These are phyloP conservation scores for Telenomus remus DNA, from an alignment of 1,140 invertebrate genomes.

Conservation along the genomic window DNA sequence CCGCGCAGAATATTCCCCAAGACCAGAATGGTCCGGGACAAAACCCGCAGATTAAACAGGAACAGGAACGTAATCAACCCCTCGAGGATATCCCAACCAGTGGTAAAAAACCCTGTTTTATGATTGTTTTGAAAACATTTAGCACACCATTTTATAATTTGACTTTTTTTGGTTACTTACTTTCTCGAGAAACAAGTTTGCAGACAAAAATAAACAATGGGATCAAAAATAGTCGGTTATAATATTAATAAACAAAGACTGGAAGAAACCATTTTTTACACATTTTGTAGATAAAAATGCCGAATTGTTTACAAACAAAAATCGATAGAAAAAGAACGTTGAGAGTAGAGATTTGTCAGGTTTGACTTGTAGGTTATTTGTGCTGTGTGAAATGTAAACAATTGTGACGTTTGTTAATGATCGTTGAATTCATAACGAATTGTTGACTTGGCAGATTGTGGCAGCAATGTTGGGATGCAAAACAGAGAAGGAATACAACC, in stretches of 20 bases:
- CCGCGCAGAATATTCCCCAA: background rate
- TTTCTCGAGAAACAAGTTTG: too few species aligned
- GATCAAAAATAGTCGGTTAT: too few species aligned
- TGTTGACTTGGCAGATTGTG: slow-evolving; percentile 60
- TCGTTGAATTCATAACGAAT: slow-evolving; percentile 3
- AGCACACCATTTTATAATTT: background rate
- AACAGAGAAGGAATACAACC: slow-evolving; percentile 80
- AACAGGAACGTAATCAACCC: slow-evolving; percentile 61
- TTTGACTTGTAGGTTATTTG: too few species aligned
- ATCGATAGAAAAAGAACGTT: too few species aligned
- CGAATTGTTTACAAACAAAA: background rate
- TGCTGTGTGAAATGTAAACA: too few species aligned
- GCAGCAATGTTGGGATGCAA: slow-evolving; percentile 65
- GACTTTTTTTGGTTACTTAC: background rate
- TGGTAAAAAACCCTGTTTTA: slow-evolving; percentile 12
- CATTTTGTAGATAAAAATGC: too few species aligned
- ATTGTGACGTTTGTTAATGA: background rate
- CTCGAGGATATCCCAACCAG: slow-evolving; percentile 59
- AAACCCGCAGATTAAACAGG: slow-evolving; percentile 68
- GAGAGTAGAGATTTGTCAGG: too few species aligned
- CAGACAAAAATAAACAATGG: too few species aligned
- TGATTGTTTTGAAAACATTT: background rate
- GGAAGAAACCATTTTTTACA: too few species aligned
- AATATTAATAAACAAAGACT: too few species aligned
- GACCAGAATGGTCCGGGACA: slow-evolving; percentile 35